Percentiles rank a stretch among this genome's conserved stretches.
phyloP scores from a whole-genome alignment of 2,113 vertebrate genomes.

The Sus scrofa region T2T-Sscrofa CM000823.6:41986501-41987000 shows the following conservation, averaged over 20 bases:
- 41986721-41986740: not conserved
- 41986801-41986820: not conserved
- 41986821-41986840: not conserved
- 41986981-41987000: not conserved
- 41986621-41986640: not conserved
- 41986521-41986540: constrained; percentile 29
- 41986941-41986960: not conserved
- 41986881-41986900: not conserved
- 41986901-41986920: not conserved
- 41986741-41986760: not conserved
- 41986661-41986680: not conserved
- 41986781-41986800: not conserved
- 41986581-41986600: constrained; percentile 35
- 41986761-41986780: not conserved
- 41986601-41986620: not conserved
- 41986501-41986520: constrained; percentile 38
- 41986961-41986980: not conserved
- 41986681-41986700: not conserved
- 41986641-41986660: constrained; percentile 1
- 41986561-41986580: constrained; percentile 45
- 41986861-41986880: not conserved
- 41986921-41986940: not conserved
- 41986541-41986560: constrained; percentile 22
- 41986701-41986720: not conserved
- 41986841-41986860: not conserved